phyloP scores from a whole-genome alignment of 2,888 invertebrate genomes.

The Lutraria lutraria region DNA sequence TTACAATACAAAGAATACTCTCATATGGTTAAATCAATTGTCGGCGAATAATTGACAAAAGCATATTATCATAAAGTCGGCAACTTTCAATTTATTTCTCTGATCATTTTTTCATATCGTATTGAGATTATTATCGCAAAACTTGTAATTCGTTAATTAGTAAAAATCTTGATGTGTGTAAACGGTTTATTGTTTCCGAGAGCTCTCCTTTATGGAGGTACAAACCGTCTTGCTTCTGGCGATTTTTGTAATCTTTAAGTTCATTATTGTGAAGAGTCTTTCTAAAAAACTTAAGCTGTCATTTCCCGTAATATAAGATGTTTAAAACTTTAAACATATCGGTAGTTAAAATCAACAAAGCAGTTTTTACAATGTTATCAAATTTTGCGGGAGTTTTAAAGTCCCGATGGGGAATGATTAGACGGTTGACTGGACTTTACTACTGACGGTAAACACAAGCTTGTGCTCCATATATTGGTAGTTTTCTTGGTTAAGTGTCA shows the following conservation, averaged over 20 bases:
- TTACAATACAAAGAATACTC: neutral
- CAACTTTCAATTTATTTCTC: constrained; percentile 18
- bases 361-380: constrained; percentile 43
- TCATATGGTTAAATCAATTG: constrained; percentile 1
- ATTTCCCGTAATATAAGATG: constrained; percentile 47
- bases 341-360: constrained; percentile 33
- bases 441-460: neutral
- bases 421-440: neutral
- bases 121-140: constrained; percentile 46
- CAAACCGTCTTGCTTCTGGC: constrained; percentile 31
- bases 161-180: constrained; percentile 34
- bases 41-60: neutral
- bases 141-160: constrained; percentile 50
- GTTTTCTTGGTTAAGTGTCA: neutral
- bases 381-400: constrained; percentile 16
- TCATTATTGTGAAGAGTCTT: constrained; percentile 25
- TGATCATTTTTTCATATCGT: constrained; percentile 1
- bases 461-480: neutral
- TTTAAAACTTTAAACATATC: constrained; percentile 35
- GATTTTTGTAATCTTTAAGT: constrained; percentile 33
- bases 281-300: constrained; percentile 40
- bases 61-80: constrained; percentile 4
- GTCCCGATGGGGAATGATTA: neutral
- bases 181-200: constrained; percentile 66
- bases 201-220: constrained; percentile 17